Conservation (phyloP, 37 sponge, comb jelly and placozoan genomes). For the Tethya wilhelma region DNA sequence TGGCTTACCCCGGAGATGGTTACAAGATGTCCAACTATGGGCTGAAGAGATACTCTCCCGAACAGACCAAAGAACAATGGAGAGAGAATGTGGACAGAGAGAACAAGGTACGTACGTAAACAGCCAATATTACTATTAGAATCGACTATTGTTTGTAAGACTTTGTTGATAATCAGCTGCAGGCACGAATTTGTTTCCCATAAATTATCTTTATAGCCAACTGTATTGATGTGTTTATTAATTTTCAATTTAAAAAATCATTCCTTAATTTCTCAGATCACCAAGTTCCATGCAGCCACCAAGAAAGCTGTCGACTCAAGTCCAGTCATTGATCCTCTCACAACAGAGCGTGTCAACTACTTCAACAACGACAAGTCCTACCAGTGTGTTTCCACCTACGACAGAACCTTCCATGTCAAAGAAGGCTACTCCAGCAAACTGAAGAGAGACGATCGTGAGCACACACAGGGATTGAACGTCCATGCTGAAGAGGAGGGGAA, state of each 20-base stretch:
- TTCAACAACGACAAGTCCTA: conserved; percentile 59
- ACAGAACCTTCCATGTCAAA: conserved; percentile 72
- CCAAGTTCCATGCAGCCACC: conserved; percentile 17
- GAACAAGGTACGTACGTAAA: conserved; percentile 21
- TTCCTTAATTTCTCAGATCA: conserved; percentile 5
- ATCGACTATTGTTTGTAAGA: too few relatives aligned
- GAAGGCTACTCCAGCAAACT: conserved; percentile 90
- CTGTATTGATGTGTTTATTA: too few relatives aligned
- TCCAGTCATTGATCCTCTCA: too few relatives aligned
- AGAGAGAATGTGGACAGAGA: conserved; percentile 73
- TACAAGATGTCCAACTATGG: conserved; percentile 96
- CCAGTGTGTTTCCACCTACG: conserved; percentile 26
- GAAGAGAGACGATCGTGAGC: conserved; percentile 89
- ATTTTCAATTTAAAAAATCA: background rate
- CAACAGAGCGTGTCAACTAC: conserved; percentile 19
- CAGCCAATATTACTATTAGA: too few relatives aligned
- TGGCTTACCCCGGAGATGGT: conserved; percentile 94
- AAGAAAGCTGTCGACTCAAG: background rate
- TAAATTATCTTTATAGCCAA: too few relatives aligned
- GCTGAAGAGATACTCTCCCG: conserved; percentile 79
- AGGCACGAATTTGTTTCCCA: too few relatives aligned
- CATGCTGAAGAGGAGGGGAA: too few relatives aligned
- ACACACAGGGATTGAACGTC: conserved; percentile 72
- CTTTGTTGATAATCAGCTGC: too few relatives aligned
- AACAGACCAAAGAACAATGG: conserved; percentile 90